These are phyloP conservation scores for Dromiciops gliroides DNA, from an alignment of 2,113 vertebrate species.

Conservation along the genomic window DNA sequence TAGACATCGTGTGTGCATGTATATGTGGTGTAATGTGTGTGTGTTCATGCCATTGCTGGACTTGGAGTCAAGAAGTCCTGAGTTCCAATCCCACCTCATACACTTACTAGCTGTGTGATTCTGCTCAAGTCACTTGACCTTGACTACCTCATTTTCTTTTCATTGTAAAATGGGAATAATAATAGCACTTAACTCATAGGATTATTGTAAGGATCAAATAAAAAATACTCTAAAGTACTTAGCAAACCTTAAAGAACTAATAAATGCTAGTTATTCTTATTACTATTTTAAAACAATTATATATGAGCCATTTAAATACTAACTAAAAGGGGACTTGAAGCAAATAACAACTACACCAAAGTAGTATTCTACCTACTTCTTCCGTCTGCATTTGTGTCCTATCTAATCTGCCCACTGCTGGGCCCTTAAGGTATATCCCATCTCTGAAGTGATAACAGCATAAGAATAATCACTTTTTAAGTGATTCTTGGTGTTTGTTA, in stretches of 20 bases:
- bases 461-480: neutral
- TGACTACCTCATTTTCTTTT: neutral
- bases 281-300: neutral
- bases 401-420: neutral
- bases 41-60: too few relatives aligned
- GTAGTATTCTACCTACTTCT: too few relatives aligned
- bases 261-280: neutral
- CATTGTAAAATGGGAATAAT: neutral
- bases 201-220: neutral
- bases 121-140: neutral
- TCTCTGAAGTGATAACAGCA: neutral
- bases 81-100: neutral
- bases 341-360: neutral
- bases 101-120: neutral
- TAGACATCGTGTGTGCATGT: neutral
- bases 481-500: neutral
- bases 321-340: neutral
- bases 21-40: too few relatives aligned
- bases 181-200: neutral
- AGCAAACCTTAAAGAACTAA: neutral
- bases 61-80: neutral
- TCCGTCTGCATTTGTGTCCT: too few relatives aligned
- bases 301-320: neutral
- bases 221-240: neutral
- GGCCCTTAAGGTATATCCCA: neutral